These are phyloP conservation scores for Leptinotarsa haldemani DNA, from an alignment of 2,888 invertebrate species.

Conservation along the genomic window DNA sequence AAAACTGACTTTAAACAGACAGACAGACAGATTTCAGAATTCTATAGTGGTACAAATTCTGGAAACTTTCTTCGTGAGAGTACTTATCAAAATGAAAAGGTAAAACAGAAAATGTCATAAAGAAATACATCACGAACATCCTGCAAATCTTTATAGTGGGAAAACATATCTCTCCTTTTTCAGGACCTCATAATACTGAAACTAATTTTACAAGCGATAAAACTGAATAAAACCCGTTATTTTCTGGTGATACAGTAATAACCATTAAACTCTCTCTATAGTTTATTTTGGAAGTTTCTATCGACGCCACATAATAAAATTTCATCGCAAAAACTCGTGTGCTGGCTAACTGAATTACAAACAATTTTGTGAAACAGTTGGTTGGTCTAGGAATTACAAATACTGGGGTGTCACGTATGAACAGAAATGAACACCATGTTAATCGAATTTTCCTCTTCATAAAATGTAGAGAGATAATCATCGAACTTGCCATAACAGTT, in stretches of 20 bases:
- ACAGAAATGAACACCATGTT: not conserved
- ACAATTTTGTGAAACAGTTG: slow-evolving; percentile 29
- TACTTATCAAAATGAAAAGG: too few species aligned
- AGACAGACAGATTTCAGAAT: too few species aligned
- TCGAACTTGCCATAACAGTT: too few species aligned
- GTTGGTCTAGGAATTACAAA: not conserved
- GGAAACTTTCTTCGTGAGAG: too few species aligned
- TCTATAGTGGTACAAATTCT: too few species aligned
- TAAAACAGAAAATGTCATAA: too few species aligned
- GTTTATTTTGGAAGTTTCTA: slow-evolving; percentile 28
- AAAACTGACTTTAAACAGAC: too few species aligned
- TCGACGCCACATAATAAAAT: slow-evolving; percentile 33
- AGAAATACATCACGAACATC: not conserved
- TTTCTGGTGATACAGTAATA: slow-evolving; percentile 30
- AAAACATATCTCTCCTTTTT: not conserved
- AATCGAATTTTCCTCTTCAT: not conserved
- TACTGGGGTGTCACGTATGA: not conserved
- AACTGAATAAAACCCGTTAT: slow-evolving; percentile 6
- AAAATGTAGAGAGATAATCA: too few species aligned
- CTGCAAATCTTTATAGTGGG: not conserved
- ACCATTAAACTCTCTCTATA: slow-evolving; percentile 26
- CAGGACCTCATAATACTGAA: not conserved
- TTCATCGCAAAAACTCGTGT: slow-evolving; percentile 35
- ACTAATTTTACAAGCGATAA: slow-evolving; percentile 5
- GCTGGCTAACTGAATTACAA: slow-evolving; percentile 28